Evolutionary conservation across 2,113 vertebrate species (phyloP).

Genomic region (Capreolus pygargus): DNA sequence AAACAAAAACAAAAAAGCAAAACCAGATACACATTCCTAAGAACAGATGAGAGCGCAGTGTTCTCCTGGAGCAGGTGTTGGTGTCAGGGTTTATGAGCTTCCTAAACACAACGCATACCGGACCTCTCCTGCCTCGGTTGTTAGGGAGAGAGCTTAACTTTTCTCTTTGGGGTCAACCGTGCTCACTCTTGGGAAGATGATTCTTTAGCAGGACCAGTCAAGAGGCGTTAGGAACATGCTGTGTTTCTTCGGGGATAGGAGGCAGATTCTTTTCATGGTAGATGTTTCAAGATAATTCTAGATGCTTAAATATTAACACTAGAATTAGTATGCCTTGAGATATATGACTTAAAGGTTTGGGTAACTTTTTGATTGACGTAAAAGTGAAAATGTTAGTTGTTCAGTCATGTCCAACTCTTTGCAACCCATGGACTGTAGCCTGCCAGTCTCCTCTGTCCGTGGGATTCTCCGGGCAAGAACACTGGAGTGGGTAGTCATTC

Average conservation of each 20-base stretch:
- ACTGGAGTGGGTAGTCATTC: background rate
- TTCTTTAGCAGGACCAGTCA: background rate
- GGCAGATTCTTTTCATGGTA: background rate
- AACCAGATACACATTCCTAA: background rate
- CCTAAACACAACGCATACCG: background rate
- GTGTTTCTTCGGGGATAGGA: background rate
- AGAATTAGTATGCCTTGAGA: background rate
- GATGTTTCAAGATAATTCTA: background rate
- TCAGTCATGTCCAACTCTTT: background rate
- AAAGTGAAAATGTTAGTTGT: background rate
- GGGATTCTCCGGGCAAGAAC: background rate
- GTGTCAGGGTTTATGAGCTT: slow-evolving; percentile 7
- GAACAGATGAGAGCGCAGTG: background rate
- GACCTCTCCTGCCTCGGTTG: background rate
- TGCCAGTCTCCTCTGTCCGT: background rate
- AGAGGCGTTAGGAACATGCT: background rate
- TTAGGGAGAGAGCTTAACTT: background rate
- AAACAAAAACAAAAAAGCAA: background rate
- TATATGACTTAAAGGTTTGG: background rate
- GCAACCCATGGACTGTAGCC: background rate
- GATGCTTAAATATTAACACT: background rate
- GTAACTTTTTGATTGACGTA: background rate
- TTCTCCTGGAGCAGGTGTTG: background rate
- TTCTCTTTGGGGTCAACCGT: background rate
- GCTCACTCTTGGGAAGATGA: background rate